These are phyloP conservation scores for Heteropelma amictum DNA, from an alignment of 2,888 invertebrate species.

Conservation along the genomic window DNA sequence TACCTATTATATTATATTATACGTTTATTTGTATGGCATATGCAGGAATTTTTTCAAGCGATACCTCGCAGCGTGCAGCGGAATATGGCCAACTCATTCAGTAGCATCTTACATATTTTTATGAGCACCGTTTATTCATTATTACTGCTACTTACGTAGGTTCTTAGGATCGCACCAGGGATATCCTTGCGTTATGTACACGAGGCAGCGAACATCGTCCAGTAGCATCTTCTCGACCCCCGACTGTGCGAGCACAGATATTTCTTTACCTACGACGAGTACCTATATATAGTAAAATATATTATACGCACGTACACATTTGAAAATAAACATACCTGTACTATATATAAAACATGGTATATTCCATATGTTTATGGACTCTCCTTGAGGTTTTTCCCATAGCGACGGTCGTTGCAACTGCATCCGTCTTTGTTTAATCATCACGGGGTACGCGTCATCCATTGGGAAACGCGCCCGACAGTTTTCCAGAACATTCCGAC, in stretches of 20 bases:
- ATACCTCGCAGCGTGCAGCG: background rate
- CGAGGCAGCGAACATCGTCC: constrained; percentile 13
- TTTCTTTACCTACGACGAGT: background rate
- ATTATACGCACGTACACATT: background rate
- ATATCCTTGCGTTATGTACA: constrained; percentile 22
- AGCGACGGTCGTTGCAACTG: too few species aligned
- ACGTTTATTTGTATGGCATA: too few species aligned
- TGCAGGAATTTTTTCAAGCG: background rate
- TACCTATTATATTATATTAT: too few species aligned
- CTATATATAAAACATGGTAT: too few species aligned
- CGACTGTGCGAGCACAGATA: constrained; percentile 31
- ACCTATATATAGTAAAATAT: constrained; percentile 12
- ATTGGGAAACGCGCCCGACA: too few species aligned
- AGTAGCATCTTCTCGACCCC: constrained; percentile 29
- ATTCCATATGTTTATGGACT: too few species aligned
- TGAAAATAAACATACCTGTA: too few species aligned
- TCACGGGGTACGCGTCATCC: too few species aligned
- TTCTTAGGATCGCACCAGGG: constrained; percentile 14
- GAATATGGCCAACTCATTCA: constrained; percentile 1
- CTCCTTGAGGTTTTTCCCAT: too few species aligned
- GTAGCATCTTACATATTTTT: constrained; percentile 13
- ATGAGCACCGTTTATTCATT: constrained; percentile 2
- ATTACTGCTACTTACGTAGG: constrained; percentile 2
- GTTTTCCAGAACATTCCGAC: too few species aligned
- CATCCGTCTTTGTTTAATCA: too few species aligned